phyloP scores from a whole-genome alignment of 30 jellyfish, hydroid and myxozoan genomes.

The Hydractinia symbiolongicarpus region DNA sequence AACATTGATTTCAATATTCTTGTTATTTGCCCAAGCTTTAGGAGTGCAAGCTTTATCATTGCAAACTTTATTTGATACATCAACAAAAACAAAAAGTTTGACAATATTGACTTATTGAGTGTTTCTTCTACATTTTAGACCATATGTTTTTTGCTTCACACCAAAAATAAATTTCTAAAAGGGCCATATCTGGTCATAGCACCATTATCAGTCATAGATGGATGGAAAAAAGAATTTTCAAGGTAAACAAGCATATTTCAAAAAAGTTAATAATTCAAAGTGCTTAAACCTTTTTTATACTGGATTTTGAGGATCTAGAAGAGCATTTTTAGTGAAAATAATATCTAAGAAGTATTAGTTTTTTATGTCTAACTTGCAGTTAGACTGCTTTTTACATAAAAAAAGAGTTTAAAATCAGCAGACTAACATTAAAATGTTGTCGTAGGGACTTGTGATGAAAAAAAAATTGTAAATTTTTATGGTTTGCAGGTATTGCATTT shows the following conservation, averaged over 20 bases:
- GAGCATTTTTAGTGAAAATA: background rate
- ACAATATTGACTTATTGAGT: background rate
- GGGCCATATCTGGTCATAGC: constrained; percentile 65
- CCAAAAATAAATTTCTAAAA: constrained; percentile 9
- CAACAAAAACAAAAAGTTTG: too few species aligned
- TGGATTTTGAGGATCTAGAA: background rate
- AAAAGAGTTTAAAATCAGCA: background rate
- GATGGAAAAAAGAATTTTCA: constrained; percentile 71
- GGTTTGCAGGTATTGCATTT: too few species aligned
- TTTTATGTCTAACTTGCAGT: background rate
- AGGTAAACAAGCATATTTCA: constrained; percentile 32
- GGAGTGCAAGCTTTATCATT: too few species aligned
- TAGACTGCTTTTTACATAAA: background rate
- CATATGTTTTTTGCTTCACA: constrained; percentile 37
- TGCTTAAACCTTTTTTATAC: background rate
- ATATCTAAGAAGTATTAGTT: background rate
- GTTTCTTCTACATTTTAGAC: constrained; percentile 32
- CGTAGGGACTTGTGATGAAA: too few species aligned
- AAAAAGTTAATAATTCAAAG: background rate
- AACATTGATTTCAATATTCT: too few species aligned
- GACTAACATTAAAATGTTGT: too few species aligned
- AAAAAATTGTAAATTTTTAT: too few species aligned
- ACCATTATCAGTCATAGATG: constrained; percentile 69
- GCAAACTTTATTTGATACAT: too few species aligned
- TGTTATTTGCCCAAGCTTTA: too few species aligned